Base-by-base conservation (phyloP, 2,113 vertebrate genomes). In the Carassius auratus region DNA sequence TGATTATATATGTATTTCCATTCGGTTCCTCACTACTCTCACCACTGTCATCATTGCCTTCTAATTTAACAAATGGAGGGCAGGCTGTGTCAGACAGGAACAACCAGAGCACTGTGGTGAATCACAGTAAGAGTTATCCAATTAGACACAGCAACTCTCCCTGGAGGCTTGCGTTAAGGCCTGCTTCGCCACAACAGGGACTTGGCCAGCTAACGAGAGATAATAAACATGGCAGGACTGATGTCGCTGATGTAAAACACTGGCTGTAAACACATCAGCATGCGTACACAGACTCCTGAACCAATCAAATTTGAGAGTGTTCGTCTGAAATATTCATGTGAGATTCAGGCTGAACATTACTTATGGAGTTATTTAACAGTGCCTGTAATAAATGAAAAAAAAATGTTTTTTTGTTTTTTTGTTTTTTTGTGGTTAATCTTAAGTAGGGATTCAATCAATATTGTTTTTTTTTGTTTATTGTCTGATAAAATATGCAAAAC, bases 1-100 rank as follows among this genome's bases (percentile, higher is more conserved):
- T 86, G 84, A 88, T 89, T 88, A 84, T 77, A 84, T 80, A 86
- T 90, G 80, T 84, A 86, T 91, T 85, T 83, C 64, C 85, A 85
- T 88, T 86, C 64, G 42, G 57, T 52, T 78, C 78, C 52, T 84
- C 71, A 13, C 79, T 80, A 61, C 68, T 48, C 81, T 73, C 66
- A 57, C 76, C 75, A 21, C 76, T 81, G 88, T 85, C 87, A 82
- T 64, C 71, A 73, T 86, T 77, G 71, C 69, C 83, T 82, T 81
- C 55, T 85, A 78, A 89, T 89, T 87, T 87, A 89, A 87, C 81
- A 86, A 89, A 87, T 87, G 88, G 81, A 81, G 81, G 84, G 81
- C 87, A 86, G 78, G n/a, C 68, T 36, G 52, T 85, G 87, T 83
- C 86, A 85, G 85, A 59, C 73, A 74, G 82, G 52, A 82, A 85